Evolutionary conservation across 2,113 vertebrate species (phyloP), one percentile per base, ranked within the genome.

Genomic region (Prunella himalayana): DNA sequence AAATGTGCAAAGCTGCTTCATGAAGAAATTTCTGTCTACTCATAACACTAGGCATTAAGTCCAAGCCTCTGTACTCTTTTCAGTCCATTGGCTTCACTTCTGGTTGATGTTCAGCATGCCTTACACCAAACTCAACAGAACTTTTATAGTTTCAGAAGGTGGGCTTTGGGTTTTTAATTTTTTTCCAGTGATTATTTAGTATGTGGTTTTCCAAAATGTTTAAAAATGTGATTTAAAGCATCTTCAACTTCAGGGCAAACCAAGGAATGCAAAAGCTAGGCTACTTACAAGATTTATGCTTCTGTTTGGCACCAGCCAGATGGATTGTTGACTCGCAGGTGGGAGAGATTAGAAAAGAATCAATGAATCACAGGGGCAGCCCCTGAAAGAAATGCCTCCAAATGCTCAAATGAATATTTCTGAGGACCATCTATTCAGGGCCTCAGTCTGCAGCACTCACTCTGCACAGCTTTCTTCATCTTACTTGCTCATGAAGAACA

Each of bases 401-500:
- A 88, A 95, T 61, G 39, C 66, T 81, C 82, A 49, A 51, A 95
- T 59, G 41, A 85, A 83, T 65, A 92, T 89, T 86, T 75, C 79
- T 50, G 81, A 78, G 3, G 9, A 45, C 19, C 68, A 65, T 88
- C 53, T 79, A 86, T 76, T 80, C 84, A 72, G 66, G 63, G 19
- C 47, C 69, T 77, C 86, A 69, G 81, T 80, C 90, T 77, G 70
- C 78, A 86, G 91, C 61, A 80, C 30, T 49, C 61, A 64, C 37
- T 64, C 42, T 39, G 56, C 56, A 71, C 68, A 78, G 73, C 45
- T 92, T 82, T 92, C 86, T 96, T 94, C 79, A 88, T 90, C 64
- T 92, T 82, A 75, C 50, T 88, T 81, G 71, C 82, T 90, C 60
- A 49, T 68, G 76, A 88, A 93, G 68, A 96, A 79, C 80, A 92